These are phyloP conservation scores for Dryoscopus gambensis DNA, from an alignment of 2,113 vertebrate species.

Conservation along the genomic window DNA sequence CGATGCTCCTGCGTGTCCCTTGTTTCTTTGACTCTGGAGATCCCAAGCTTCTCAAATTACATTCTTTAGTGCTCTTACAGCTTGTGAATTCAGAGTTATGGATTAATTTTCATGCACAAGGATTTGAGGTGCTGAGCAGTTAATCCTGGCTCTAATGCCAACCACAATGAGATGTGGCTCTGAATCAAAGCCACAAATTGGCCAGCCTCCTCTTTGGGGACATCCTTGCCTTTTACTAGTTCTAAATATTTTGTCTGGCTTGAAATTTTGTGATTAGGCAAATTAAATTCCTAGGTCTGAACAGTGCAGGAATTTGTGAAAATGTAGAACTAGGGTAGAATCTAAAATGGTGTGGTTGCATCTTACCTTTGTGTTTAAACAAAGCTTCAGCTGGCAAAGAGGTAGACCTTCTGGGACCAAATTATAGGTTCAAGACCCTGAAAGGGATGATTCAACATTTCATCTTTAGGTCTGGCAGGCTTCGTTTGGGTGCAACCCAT, in stretches of 20 bases:
- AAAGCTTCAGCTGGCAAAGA: not conserved
- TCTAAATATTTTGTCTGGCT: not conserved
- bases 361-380: not conserved
- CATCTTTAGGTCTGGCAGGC: not conserved
- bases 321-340: not conserved
- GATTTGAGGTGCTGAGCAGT: not conserved
- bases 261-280: not conserved
- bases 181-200: not conserved
- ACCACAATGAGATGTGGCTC: not conserved
- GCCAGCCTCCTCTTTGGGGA: not conserved
- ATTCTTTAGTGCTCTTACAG: not conserved
- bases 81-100: not conserved
- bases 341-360: not conserved
- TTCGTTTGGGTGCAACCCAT: not conserved
- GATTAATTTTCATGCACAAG: not conserved
- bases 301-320: not conserved
- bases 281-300: not conserved
- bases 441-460: not conserved
- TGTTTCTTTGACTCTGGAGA: not conserved
- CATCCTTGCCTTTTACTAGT: not conserved
- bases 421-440: not conserved
- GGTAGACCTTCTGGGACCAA: not conserved
- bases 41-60: not conserved
- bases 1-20: accelerated
- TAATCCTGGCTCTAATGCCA: not conserved